These are phyloP conservation scores for Ferdinandea cuprea DNA, from an alignment of 2,888 invertebrate species.

Conservation along the genomic window DNA sequence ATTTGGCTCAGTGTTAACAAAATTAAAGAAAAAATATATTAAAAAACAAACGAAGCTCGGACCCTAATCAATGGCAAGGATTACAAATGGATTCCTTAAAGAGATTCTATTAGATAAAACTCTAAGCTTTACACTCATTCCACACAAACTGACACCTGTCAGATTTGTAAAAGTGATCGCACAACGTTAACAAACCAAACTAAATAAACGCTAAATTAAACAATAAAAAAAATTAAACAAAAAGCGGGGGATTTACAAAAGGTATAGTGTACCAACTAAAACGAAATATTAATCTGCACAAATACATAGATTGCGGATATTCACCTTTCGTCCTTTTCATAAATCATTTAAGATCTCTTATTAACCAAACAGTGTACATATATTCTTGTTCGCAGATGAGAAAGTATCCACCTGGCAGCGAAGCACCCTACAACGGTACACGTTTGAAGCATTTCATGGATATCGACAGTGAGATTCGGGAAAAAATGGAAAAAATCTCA, in stretches of 20 bases:
- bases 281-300: conserved; percentile 55
- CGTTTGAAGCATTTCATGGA: conserved; percentile 84
- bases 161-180: conserved; percentile 48
- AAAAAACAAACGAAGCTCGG: conserved; percentile 50
- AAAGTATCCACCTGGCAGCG: conserved; percentile 87
- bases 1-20: conserved; percentile 30
- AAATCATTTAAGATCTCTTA: conserved; percentile 9
- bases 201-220: conserved; percentile 49
- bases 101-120: conserved; percentile 17
- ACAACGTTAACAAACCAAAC: conserved; percentile 67
- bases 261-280: conserved; percentile 65
- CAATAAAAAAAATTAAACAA: conserved; percentile 22
- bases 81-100: conserved; percentile 37
- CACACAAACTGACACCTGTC: conserved; percentile 43
- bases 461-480: conserved; percentile 82
- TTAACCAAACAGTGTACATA: conserved; percentile 49
- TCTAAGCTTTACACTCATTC: conserved; percentile 52
- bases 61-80: conserved; percentile 60
- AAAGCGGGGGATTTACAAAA: conserved; percentile 50
- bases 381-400: conserved; percentile 85
- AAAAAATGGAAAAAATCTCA: conserved; percentile 78
- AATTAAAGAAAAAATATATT: conserved; percentile 25
- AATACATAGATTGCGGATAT: not conserved
- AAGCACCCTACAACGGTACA: conserved; percentile 84
- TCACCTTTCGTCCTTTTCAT: not conserved